Evolutionary conservation across 2,113 vertebrate genomes (phyloP).

Genomic region (Pygathrix nemaeus): DNA sequence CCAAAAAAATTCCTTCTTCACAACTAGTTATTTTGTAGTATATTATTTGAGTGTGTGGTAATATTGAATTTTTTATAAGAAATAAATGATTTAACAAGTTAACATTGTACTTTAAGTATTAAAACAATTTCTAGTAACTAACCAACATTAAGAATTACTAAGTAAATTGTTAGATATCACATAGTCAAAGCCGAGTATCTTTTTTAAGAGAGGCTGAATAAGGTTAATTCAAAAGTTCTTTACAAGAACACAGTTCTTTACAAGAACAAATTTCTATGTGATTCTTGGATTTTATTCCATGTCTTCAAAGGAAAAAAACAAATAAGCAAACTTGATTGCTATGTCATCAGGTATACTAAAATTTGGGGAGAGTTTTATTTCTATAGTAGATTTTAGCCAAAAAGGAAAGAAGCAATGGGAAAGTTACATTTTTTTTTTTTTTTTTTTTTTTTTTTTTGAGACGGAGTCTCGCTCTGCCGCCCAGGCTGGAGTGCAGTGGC

Average conservation of each 20-base stretch:
- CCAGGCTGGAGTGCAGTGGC: no score
- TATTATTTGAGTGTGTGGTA: neutral
- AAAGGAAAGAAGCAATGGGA: no score
- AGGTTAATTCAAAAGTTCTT: neutral
- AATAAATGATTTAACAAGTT: slow-evolving; percentile 14
- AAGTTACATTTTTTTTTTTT: neutral
- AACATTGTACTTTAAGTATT: neutral
- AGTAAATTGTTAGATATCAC: neutral
- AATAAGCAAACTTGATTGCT: neutral
- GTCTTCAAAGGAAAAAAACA: neutral
- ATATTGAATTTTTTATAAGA: slow-evolving; percentile 24
- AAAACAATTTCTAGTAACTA: neutral
- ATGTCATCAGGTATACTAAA: neutral
- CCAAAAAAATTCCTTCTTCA: neutral
- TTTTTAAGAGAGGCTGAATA: neutral
- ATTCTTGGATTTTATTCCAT: neutral
- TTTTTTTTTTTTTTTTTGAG: no score
- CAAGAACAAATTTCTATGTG: slow-evolving; percentile 10
- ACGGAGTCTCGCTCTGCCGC: no score
- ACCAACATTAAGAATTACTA: neutral
- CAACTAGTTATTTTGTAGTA: slow-evolving; percentile 11
- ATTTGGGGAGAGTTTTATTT: neutral
- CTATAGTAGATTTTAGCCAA: neutral
- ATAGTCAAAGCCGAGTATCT: neutral
- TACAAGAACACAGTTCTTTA: neutral